These are phyloP conservation scores for Cyrtorhinus lividipennis DNA, from an alignment of 1,140 invertebrate genomes.

Conservation along the genomic window DNA sequence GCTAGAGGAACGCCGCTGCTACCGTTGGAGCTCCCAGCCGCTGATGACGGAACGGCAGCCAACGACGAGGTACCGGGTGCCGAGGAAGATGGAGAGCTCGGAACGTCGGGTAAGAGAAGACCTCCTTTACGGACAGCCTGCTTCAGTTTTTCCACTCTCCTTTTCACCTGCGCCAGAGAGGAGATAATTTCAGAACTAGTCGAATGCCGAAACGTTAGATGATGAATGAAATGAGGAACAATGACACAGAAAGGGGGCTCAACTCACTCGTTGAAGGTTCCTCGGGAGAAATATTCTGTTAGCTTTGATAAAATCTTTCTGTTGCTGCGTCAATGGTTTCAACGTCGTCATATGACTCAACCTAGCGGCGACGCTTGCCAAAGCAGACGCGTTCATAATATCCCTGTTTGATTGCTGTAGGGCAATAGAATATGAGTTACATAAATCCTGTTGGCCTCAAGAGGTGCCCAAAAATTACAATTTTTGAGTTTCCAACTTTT, in stretches of 20 bases:
- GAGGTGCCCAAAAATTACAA: too few relatives aligned
- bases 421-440: background rate
- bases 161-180: conserved; percentile 15
- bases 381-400: conserved; percentile 4
- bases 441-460: too few relatives aligned
- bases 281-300: conserved; percentile 75
- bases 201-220: too few relatives aligned
- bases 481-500: too few relatives aligned
- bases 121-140: conserved; percentile 1
- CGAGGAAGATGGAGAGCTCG: background rate
- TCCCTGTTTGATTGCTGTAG: conserved; percentile 16
- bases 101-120: background rate
- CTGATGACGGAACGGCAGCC: conserved; percentile 1
- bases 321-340: conserved; percentile 52
- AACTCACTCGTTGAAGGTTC: conserved; percentile 74
- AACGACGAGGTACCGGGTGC: background rate
- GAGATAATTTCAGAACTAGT: conserved; percentile 4
- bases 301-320: conserved; percentile 57
- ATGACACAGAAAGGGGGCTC: too few relatives aligned
- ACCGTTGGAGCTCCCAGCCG: conserved; percentile 16
- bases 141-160: background rate
- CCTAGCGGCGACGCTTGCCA: conserved; percentile 20
- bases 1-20: background rate
- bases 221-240: too few relatives aligned
- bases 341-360: conserved; percentile 19